Evolutionary conservation across 2,888 invertebrate genomes (phyloP).

Genomic region (Agrochola macilenta): DNA sequence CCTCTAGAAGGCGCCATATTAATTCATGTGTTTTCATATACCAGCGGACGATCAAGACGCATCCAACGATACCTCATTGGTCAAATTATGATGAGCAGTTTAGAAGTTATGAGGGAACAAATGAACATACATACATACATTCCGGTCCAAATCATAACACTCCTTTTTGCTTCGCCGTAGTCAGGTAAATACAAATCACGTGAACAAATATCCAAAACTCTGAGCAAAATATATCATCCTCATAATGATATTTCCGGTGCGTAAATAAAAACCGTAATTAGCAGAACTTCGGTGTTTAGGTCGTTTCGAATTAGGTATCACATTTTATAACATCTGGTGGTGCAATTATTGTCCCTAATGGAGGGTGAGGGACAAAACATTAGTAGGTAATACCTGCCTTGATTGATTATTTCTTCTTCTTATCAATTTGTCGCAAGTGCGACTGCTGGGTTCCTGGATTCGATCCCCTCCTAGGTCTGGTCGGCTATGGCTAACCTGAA

Average conservation of each 20-base stretch:
- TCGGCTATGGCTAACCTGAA: neutral
- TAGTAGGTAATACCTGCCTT: too few species aligned
- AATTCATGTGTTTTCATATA: too few species aligned
- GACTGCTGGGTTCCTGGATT: neutral
- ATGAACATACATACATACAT: too few species aligned
- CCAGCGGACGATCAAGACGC: too few species aligned
- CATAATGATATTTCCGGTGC: slow-evolving; percentile 8
- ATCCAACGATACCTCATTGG: too few species aligned
- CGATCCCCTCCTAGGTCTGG: neutral
- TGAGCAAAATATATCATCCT: neutral
- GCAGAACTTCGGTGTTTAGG: neutral
- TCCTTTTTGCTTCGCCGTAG: too few species aligned
- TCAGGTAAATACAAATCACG: slow-evolving; percentile 1
- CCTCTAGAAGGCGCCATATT: too few species aligned
- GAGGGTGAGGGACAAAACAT: too few species aligned
- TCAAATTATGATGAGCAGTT: too few species aligned
- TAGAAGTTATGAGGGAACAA: too few species aligned
- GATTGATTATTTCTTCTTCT: neutral
- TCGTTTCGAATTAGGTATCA: neutral
- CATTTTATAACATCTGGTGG: neutral
- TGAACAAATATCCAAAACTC: slow-evolving; percentile 12
- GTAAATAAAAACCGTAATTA: neutral
- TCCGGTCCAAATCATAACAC: too few species aligned
- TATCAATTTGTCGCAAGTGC: neutral
- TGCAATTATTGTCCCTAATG: neutral